These are phyloP conservation scores for Panorpa germanica DNA, from an alignment of 2,888 invertebrate species.

Conservation along the genomic window DNA sequence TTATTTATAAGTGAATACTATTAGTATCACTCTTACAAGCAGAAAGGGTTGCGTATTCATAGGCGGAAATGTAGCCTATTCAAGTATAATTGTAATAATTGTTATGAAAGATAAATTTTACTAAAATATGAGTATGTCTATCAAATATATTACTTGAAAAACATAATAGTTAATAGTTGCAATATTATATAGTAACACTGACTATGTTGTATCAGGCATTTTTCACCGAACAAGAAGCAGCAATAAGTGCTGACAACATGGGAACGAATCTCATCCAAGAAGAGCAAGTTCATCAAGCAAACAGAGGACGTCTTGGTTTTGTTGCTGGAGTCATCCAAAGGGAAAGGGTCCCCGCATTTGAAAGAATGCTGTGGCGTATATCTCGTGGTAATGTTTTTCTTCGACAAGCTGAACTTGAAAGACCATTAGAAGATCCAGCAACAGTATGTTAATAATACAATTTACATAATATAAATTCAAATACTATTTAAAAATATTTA, in stretches of 20 bases:
- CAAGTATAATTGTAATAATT: no score
- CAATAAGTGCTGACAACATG: slow-evolving; percentile 19
- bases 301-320: slow-evolving; percentile 37
- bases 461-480: not conserved
- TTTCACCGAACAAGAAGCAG: slow-evolving; percentile 20
- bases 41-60: no score
- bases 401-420: slow-evolving; percentile 56
- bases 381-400: slow-evolving; percentile 75
- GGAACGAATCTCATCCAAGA: slow-evolving; percentile 57
- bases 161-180: no score
- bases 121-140: no score
- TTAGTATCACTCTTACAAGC: no score
- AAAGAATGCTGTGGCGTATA: slow-evolving; percentile 75
- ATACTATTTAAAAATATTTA: slow-evolving; percentile 1
- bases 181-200: no score
- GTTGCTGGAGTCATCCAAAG: slow-evolving; percentile 71
- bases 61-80: no score
- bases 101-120: no score
- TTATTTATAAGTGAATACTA: no score
- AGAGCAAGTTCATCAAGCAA: slow-evolving; percentile 41
- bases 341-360: slow-evolving; percentile 66
- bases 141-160: no score
- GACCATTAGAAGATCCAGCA: slow-evolving; percentile 52
- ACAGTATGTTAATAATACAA: slow-evolving; percentile 32
- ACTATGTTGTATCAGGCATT: slow-evolving; percentile 16